These are phyloP conservation scores for Philonicus albiceps DNA, from an alignment of 2,888 invertebrate species.

Conservation along the genomic window DNA sequence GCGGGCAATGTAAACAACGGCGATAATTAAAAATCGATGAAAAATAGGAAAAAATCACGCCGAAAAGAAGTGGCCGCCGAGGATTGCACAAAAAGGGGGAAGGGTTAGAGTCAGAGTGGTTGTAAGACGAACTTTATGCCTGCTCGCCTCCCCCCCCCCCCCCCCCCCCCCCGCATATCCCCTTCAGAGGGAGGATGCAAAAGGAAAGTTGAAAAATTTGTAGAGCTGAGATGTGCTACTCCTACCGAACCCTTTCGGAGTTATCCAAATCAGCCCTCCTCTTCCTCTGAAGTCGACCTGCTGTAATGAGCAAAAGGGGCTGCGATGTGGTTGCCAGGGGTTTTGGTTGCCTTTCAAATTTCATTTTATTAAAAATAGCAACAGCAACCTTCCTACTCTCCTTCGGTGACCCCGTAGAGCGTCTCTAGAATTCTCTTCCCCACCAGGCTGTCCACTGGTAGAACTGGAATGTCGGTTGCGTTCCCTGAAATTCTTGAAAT, in stretches of 20 bases:
- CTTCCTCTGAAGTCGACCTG: background rate
- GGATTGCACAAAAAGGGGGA: background rate
- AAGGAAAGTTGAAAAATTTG: conserved; percentile 23
- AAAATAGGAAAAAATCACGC: conserved; percentile 27
- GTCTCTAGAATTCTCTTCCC: background rate
- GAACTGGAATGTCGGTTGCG: background rate
- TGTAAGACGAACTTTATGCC: background rate
- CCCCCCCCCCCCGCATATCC: background rate
- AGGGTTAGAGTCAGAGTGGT: background rate
- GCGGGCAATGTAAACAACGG: conserved; percentile 37
- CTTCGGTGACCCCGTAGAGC: background rate
- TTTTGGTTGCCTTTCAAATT: background rate
- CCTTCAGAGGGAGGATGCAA: conserved; percentile 5
- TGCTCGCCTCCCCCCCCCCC: background rate
- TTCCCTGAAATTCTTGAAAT: background rate
- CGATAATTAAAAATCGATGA: conserved; percentile 48
- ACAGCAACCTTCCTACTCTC: background rate
- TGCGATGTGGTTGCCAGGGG: background rate
- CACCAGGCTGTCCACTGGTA: background rate
- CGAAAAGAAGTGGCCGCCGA: background rate
- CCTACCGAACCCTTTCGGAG: background rate
- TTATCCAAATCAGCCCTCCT: background rate
- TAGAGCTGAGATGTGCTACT: background rate
- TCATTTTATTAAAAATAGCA: background rate
- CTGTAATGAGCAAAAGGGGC: conserved; percentile 5